These are phyloP conservation scores for Drepanosiphum platanoidis DNA, from an alignment of 2,888 invertebrate species.

Conservation along the genomic window DNA sequence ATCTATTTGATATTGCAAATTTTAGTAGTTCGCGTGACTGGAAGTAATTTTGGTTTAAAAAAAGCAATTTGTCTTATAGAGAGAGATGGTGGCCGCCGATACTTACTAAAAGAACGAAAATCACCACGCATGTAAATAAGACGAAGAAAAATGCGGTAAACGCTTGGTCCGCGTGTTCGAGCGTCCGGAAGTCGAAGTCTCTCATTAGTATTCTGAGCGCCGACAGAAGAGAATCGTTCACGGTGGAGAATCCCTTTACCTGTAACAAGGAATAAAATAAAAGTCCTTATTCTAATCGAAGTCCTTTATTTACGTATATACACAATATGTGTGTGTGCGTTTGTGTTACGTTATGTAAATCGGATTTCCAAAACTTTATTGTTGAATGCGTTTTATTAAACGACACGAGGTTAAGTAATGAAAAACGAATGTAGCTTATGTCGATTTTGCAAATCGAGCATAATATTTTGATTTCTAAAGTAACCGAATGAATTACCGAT, in stretches of 20 bases:
- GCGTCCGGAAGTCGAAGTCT: slow-evolving; percentile 30
- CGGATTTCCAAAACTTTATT: too few relatives aligned
- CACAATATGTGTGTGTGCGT: neutral
- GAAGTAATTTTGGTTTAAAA: too few relatives aligned
- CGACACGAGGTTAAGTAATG: too few relatives aligned
- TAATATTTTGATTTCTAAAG: too few relatives aligned
- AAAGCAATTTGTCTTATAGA: too few relatives aligned
- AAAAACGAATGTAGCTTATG: too few relatives aligned
- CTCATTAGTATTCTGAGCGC: slow-evolving; percentile 39
- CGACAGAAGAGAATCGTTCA: slow-evolving; percentile 18
- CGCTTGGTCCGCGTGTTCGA: slow-evolving; percentile 7
- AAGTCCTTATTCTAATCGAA: neutral
- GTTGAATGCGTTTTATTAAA: too few relatives aligned
- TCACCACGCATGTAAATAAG: slow-evolving; percentile 32
- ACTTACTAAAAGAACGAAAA: slow-evolving; percentile 49
- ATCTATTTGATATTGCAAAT: too few relatives aligned
- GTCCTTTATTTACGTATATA: neutral
- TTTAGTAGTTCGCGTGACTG: too few relatives aligned
- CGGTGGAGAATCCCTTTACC: slow-evolving; percentile 48
- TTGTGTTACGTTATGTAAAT: neutral
- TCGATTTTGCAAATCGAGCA: too few relatives aligned
- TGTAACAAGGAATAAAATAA: neutral
- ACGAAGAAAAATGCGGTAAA: slow-evolving; percentile 22
- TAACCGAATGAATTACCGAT: too few relatives aligned
- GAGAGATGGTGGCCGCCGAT: neutral